Conservation (phyloP, 2,113 vertebrate genomes). For the Hucho hucho region DNA sequence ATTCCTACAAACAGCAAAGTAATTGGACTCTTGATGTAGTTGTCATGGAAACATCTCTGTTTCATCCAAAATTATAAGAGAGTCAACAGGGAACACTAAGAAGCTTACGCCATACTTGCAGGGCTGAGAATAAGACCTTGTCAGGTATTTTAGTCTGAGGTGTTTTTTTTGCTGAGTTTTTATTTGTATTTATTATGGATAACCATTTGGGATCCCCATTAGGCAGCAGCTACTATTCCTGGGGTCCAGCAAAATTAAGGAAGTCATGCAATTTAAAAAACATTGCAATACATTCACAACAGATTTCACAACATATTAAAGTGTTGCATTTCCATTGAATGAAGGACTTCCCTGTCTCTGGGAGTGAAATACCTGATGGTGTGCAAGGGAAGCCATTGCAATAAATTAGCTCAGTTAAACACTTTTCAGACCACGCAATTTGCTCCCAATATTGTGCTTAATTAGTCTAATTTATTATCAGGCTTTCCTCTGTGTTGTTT, state of each 20-base stretch:
- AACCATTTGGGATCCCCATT: slow-evolving; percentile 25
- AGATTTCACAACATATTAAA: no score
- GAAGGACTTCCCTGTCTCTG: no score
- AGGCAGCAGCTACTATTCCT: slow-evolving; percentile 4
- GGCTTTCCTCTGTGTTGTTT: background rate
- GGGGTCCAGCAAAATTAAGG: no score
- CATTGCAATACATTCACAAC: no score
- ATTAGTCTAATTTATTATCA: slow-evolving; percentile 24
- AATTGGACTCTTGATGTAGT: no score
- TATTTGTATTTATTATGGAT: slow-evolving; percentile 1
- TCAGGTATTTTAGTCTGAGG: slow-evolving; percentile 37
- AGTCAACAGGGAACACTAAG: background rate
- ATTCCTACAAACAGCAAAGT: no score
- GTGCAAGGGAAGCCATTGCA: slow-evolving; percentile 17
- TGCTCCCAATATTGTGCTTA: slow-evolving; percentile 19
- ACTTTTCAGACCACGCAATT: slow-evolving; percentile 19
- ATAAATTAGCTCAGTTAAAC: slow-evolving; percentile 29
- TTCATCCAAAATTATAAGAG: background rate
- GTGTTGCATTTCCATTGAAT: no score
- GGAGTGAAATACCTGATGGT: slow-evolving; percentile 6
- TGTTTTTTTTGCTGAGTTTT: slow-evolving; percentile 36
- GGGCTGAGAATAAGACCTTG: slow-evolving; percentile 37
- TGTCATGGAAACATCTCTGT: background rate
- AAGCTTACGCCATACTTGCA: slow-evolving; percentile 5
- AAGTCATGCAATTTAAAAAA: no score